phyloP scores from a whole-genome alignment of 2,797 vertebrate species.

The Parauchenoglanis punctatus region DNA sequence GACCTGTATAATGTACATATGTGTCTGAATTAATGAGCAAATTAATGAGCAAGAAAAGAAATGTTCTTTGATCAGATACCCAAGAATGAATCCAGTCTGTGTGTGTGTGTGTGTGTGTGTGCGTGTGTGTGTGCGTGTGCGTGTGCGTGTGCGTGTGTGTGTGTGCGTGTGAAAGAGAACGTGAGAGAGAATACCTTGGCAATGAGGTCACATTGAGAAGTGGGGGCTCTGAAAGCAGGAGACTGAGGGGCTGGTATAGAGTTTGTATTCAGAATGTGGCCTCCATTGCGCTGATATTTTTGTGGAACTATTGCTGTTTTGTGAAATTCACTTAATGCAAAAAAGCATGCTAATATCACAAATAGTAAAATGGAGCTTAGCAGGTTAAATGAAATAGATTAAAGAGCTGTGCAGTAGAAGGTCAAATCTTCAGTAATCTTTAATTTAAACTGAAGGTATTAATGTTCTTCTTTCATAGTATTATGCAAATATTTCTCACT shows the following conservation, averaged over 20 bases:
- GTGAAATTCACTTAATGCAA: neutral
- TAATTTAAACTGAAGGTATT: neutral
- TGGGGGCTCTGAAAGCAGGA: neutral
- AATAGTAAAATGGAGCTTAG: neutral
- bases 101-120: slow-evolving; percentile 4
- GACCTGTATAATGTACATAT: slow-evolving; percentile 23
- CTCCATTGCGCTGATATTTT: neutral
- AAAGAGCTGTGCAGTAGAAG: neutral
- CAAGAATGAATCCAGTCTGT: neutral
- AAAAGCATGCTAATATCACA: neutral
- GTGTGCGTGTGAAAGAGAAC: neutral
- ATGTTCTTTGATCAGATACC: slow-evolving; percentile 16
- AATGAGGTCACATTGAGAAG: slow-evolving; percentile 47
- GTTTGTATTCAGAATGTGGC: too few relatives aligned
- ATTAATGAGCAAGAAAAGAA: slow-evolving; percentile 32
- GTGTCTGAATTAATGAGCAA: slow-evolving; percentile 9
- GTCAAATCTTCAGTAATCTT: neutral
- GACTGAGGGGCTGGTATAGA: neutral
- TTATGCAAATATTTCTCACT: neutral
- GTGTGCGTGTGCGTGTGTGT: neutral
- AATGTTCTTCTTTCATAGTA: neutral
- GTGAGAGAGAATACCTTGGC: slow-evolving; percentile 15
- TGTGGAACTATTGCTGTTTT: neutral
- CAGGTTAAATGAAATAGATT: neutral
- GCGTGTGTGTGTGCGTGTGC: slow-evolving; percentile 5